A percentile compares a stretch with the other conserved stretches of the same genome.
Conservation (phyloP, 2,888 invertebrate species). For the Petrolisthes cinctipes region DNA sequence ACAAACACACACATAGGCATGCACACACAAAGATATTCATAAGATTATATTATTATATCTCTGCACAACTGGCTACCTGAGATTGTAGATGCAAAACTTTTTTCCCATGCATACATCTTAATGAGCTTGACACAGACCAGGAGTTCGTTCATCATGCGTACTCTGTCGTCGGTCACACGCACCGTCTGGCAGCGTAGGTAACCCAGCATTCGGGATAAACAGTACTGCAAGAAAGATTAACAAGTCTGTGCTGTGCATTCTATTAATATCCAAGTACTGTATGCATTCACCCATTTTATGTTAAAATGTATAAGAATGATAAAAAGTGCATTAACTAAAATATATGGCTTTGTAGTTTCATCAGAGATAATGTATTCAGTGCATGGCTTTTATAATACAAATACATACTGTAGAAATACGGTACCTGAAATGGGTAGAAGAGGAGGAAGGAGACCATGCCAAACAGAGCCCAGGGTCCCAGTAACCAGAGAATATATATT, state of each 20-base stretch:
- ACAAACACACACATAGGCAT: no score
- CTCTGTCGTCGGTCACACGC: constrained; percentile 70
- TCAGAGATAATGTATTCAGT: no score
- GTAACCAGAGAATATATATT: constrained; percentile 72
- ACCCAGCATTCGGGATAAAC: constrained; percentile 71
- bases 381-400: no score
- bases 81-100: constrained; percentile 73
- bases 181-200: constrained; percentile 69
- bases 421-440: constrained; percentile 74
- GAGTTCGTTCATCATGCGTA: constrained; percentile 75
- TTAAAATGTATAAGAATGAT: neutral
- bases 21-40: no score
- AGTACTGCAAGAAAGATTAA: constrained; percentile 69
- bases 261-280: no score
- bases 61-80: constrained; percentile 67
- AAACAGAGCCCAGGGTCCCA: constrained; percentile 73
- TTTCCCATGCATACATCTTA: constrained; percentile 79
- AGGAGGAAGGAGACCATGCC: constrained; percentile 73
- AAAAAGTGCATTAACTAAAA: no score
- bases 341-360: no score
- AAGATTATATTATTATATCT: no score
- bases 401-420: no score
- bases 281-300: neutral
- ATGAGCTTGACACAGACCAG: constrained; percentile 75
- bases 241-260: neutral